Conservation (phyloP, 2,797 vertebrate genomes). For the Catostomus latipinnis region DNA sequence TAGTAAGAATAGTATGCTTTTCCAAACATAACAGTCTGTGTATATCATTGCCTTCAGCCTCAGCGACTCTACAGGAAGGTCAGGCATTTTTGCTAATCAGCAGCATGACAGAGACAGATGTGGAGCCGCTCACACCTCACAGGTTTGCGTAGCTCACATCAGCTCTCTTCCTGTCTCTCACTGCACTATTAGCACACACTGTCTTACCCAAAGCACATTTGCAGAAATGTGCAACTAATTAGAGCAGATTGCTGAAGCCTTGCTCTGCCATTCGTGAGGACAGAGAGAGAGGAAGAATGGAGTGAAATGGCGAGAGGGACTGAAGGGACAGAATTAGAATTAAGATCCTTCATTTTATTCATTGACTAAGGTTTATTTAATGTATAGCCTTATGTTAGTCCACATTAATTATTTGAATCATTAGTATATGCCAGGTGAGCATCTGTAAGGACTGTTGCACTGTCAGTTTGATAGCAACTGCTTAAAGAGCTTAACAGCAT, state of each 20-base stretch:
- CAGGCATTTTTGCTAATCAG: constrained; percentile 8
- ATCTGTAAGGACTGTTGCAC: no score
- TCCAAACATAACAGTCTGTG: not conserved
- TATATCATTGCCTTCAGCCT: constrained; percentile 17
- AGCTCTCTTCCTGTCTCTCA: constrained; percentile 45
- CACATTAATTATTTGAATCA: no score
- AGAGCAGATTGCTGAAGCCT: constrained; percentile 59
- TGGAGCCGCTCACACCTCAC: constrained; percentile 43
- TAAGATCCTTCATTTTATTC: no score
- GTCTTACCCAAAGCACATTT: constrained; percentile 63
- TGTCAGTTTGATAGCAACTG: no score
- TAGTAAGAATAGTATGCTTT: not conserved
- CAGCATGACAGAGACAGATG: constrained; percentile 36
- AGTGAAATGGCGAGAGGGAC: not conserved
- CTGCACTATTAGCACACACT: constrained; percentile 63
- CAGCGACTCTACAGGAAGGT: constrained; percentile 26
- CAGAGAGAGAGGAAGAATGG: constrained; percentile 14
- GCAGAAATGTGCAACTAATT: constrained; percentile 49
- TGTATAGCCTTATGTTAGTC: no score
- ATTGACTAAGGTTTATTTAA: no score
- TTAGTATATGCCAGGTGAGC: no score
- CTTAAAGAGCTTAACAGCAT: no score
- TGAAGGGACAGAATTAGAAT: constrained; percentile 5
- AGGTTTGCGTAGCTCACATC: constrained; percentile 7
- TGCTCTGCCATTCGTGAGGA: constrained; percentile 27